Percentiles rank a stretch among this genome's conserved stretches.
Evolutionary conservation across 2,888 invertebrate genomes (phyloP).

Genomic region (Lycaena phlaeas): DNA sequence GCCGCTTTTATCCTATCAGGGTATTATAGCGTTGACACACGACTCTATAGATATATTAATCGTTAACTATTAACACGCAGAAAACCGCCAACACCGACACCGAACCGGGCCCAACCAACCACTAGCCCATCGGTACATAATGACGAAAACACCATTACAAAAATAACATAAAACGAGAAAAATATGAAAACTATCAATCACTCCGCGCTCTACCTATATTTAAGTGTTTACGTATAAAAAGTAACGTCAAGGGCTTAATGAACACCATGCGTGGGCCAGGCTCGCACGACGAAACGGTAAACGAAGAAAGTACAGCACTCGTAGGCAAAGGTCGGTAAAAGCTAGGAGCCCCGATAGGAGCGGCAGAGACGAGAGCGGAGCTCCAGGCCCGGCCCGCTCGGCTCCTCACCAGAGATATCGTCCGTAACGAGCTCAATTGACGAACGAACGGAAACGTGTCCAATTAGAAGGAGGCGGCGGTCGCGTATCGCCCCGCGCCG

Average conservation of each 20-base stretch:
- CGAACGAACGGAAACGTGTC: slow-evolving; percentile 70
- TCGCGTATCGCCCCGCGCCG: slow-evolving; percentile 50
- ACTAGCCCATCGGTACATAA: background rate
- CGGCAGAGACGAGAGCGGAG: too few relatives aligned
- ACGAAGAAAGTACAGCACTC: too few relatives aligned
- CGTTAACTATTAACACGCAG: too few relatives aligned
- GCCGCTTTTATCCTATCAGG: too few relatives aligned
- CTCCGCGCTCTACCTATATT: background rate
- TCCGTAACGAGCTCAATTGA: slow-evolving; percentile 69
- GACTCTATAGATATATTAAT: too few relatives aligned
- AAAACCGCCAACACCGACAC: background rate
- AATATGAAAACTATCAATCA: background rate
- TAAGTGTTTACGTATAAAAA: background rate
- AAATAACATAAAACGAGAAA: too few relatives aligned
- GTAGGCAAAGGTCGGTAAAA: too few relatives aligned
- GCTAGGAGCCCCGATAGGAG: too few relatives aligned
- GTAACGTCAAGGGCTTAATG: background rate
- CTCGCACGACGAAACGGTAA: background rate
- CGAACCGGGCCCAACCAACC: too few relatives aligned
- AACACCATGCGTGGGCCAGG: background rate
- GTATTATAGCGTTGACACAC: too few relatives aligned
- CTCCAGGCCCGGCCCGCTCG: slow-evolving; percentile 19
- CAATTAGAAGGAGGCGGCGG: slow-evolving; percentile 68
- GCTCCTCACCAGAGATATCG: slow-evolving; percentile 61
- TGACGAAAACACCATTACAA: background rate